Base-by-base conservation (phyloP, 2,113 vertebrate species). In the Paralichthys olivaceus region DNA sequence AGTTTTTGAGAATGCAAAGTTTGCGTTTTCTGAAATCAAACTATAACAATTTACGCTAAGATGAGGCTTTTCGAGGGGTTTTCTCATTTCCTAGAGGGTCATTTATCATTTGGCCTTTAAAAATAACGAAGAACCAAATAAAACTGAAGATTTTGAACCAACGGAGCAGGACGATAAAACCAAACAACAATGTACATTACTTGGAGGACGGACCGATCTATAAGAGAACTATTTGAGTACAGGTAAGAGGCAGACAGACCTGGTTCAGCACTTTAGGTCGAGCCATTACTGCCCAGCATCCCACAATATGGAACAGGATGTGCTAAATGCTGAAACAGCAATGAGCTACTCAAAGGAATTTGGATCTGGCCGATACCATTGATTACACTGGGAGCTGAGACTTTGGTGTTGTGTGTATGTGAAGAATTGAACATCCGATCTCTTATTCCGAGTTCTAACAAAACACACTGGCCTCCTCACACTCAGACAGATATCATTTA, bases 251-350 rank as follows among this genome's bases (percentile, higher is more conserved):
- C 67, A 49, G 17, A 29, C 54, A 40, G 56, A 28, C n/a, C 60
- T 65, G 51, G 28, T 45, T 88, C 83, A 88, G 81, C 84, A 85
- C 69, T 81, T 90, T 45, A 59, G n/a, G n/a, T 9, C 22, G 32
- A 47, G 62, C 69, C 53, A 73, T 86, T 82, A 83, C 61, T 54
- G 54, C 55, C 72, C 53, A 19, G 26, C 26, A 40, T 40, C 23
- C 28, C 17, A 83, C 59, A 60, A n/a, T 47, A 70, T 53, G 53
- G 56, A 67, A 26, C 26, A 72, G 32, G 68, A 64, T 15, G 28
- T 8, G 43, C 13, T 55, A n/a, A 51, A 57, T 73, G 88, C 87
- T 87, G 87, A 90, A 22, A 34, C 77, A 87, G 87, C 90, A 82
- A 62, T 13, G 34, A 59, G 20, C 29, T 72, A 75, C 84, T 90